Conservation (phyloP, 2,888 invertebrate species). For the Lasioglossum lativentre region DNA sequence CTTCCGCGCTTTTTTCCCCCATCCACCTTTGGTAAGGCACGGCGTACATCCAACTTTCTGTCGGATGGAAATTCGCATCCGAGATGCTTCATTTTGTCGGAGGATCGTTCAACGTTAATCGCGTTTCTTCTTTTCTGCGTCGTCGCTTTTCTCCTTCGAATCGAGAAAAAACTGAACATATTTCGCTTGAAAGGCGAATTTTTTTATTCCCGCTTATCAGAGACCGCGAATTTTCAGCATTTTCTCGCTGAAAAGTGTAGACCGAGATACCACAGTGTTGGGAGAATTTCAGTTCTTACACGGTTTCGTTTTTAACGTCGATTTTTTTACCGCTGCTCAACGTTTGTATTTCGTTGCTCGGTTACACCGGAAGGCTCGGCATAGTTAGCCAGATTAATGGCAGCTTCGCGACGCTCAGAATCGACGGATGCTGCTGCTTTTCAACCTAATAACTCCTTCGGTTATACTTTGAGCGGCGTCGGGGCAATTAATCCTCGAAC, state of each 20-base stretch:
- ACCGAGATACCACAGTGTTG: too few relatives aligned
- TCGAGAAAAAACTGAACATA: background rate
- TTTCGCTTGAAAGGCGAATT: too few relatives aligned
- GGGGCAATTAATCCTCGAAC: constrained; percentile 1
- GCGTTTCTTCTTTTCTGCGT: background rate
- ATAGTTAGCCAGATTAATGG: background rate
- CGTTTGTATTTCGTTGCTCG: background rate
- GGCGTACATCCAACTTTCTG: background rate
- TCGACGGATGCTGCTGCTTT: constrained; percentile 1
- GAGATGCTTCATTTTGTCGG: background rate
- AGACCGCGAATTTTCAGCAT: background rate
- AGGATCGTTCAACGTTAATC: background rate
- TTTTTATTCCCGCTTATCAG: background rate
- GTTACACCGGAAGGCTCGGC: background rate
- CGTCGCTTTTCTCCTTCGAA: background rate
- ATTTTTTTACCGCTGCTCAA: background rate
- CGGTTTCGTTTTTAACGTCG: too few relatives aligned
- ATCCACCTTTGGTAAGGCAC: background rate
- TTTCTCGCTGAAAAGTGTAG: background rate
- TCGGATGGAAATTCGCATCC: background rate
- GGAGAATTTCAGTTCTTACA: too few relatives aligned
- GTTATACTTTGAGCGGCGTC: background rate
- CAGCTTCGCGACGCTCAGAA: background rate
- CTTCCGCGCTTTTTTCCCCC: background rate
- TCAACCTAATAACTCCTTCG: background rate